Evolutionary conservation across 2,888 invertebrate species (phyloP), one percentile per base, ranked within the genome.

Genomic region (Lithosia quadra): DNA sequence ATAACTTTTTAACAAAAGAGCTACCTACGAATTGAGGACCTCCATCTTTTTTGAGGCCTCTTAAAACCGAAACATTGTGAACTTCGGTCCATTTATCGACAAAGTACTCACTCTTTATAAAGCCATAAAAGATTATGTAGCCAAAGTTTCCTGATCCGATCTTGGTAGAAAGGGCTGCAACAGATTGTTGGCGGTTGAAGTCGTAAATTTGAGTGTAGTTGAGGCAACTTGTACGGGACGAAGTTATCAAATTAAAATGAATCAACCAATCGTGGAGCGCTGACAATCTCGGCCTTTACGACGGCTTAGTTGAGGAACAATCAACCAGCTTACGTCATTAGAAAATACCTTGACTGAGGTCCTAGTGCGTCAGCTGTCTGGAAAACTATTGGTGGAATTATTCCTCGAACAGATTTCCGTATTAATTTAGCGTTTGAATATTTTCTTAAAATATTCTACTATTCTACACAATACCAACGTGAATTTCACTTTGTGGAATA

Each of bases 131-230:
- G n/a, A 49, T 62, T n/a, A 28, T 49, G 7, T 24, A n/a, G n/a
- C 13, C 3, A 33, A 62, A 62, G 49, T 62, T 39, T 43, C 39
- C 15, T 36, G 34, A 55, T 53, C 15, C 13, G 21, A 53, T 55
- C 53, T 34, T 22, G n/a, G 62, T 21, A 15, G 33, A 10, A 13
- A 21, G n/a, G 21, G 21, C 53, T 63, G 34, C 22, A 53, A 33
- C 63, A 63, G 53, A 53, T 63, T 53, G 53, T 63, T 34, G 13
- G 34, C 21, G 22, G 15, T 36, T 60, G 39, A n/a, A 62, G 62
- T 36, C 63, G 55, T 63, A 63, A 63, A 34, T 63, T 63, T 63
- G 21, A 63, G 55, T 55, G 63, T 55, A 55, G 63, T 63, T 63
- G 11, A 55, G 22, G 34, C 18, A 55, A 36, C 36, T 63, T 36